Conservation (phyloP, 1,140 invertebrate species). For the Drosophila albomicans region DNA sequence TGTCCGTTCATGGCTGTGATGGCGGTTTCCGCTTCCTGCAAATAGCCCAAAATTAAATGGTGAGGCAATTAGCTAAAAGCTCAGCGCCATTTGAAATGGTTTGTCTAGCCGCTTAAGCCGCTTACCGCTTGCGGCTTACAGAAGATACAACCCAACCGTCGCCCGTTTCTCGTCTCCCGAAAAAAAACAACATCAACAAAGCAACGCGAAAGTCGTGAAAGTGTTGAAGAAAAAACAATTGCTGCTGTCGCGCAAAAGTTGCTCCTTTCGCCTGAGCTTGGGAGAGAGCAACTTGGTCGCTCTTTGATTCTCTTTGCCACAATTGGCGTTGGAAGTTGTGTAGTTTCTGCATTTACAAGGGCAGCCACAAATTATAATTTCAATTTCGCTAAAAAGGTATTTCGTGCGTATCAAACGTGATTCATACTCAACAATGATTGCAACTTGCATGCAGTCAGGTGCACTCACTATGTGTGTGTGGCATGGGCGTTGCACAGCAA, state of each 20-base stretch:
- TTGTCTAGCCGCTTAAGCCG: conserved; percentile 75
- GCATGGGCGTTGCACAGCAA: conserved; percentile 72
- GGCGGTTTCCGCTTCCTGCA: conserved; percentile 98
- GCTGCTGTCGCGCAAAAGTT: conserved; percentile 64
- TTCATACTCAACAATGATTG: conserved; percentile 79
- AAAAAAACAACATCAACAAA: conserved; percentile 70
- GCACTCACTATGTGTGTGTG: conserved; percentile 34
- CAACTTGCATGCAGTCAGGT: conserved; percentile 62
- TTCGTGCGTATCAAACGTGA: conserved; percentile 84
- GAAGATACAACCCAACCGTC: background rate
- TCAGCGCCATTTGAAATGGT: conserved; percentile 67
- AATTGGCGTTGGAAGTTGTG: background rate
- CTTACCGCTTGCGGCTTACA: conserved; percentile 52
- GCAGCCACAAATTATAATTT: conserved; percentile 84
- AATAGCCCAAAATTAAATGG: conserved; percentile 76
- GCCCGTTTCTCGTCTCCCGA: background rate
- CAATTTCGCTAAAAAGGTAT: conserved; percentile 84
- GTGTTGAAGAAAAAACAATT: conserved; percentile 77
- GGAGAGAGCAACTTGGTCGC: conserved; percentile 17
- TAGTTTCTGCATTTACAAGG: conserved; percentile 46
- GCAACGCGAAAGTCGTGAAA: conserved; percentile 54
- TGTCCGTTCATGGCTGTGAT: conserved; percentile 99
- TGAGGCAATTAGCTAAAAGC: conserved; percentile 75
- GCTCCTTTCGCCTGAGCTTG: conserved; percentile 59
- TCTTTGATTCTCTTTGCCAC: conserved; percentile 28